Base-by-base conservation (phyloP, 2,113 vertebrate genomes). In the Campylorhamphus procurvoides region DNA sequence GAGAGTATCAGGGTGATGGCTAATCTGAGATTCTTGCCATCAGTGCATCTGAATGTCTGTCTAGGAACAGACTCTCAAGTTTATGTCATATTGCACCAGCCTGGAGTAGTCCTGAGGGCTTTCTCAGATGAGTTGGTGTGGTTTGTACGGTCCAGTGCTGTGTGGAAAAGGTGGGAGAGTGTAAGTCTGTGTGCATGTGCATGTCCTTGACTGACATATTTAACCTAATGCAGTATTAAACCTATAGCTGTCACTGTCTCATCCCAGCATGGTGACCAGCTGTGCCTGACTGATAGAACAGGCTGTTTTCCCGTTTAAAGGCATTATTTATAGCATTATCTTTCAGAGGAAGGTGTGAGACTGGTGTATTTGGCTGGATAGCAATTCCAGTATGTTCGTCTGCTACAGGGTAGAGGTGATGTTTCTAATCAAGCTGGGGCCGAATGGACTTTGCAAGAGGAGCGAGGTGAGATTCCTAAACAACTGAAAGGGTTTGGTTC, bases 401-500 rank as follows among this genome's bases (percentile, higher is more conserved):
- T 83, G 2, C 83, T 81, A 2, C 35, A 52, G 47, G 19, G 22
- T 37, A 86, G 66, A 62, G 81, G 72, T 49, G 72, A 63, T 90
- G 52, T 93, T 90, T 92, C 76, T 73, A 55, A 93, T 93, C 82
- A 81, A 81, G 42, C 68, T 79, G 29, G 47, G 55, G 49, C 53
- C 67, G 80, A 91, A 89, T 29, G 83, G 93, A 67, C 66, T 80
- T 91, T 72, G 42, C 80, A 67, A 62, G 69, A 84, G 71, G 81
- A 78, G 19, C 0, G 10, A 47, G 66, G 46, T 68, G 73, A 86
- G 73, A 31, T 84, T 91, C 69, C 88, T 86, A 28, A 94, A 91
- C 77, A 85, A 47, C 89, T 66, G 87, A 58, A 85, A 92, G 81
- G 75, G 59, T 93, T 95, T 94, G 53, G 40, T 66, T 93, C 40